phyloP scores from a whole-genome alignment of 2,113 vertebrate species.

The Gadus chalcogrammus region DNA sequence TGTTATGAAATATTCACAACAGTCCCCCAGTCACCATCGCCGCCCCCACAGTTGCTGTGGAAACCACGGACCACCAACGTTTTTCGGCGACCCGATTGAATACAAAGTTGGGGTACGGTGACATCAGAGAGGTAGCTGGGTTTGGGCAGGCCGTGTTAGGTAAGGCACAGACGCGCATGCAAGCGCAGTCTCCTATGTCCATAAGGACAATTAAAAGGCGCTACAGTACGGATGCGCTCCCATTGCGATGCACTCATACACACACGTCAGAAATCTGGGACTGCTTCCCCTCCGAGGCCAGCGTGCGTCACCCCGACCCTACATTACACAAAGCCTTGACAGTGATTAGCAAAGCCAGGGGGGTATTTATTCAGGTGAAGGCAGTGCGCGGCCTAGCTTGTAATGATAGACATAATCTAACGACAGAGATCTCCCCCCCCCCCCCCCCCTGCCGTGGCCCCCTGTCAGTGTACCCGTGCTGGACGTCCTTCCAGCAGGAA shows the following conservation, averaged over 20 bases:
- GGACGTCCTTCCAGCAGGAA: slow-evolving; percentile 39
- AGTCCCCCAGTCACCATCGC: slow-evolving; percentile 16
- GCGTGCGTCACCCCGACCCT: too few relatives aligned
- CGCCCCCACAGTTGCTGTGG: slow-evolving; percentile 43
- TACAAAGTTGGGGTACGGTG: slow-evolving; percentile 9
- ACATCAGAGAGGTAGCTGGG: not conserved
- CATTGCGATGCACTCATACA: not conserved
- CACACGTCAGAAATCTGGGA: not conserved
- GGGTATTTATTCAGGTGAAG: too few relatives aligned
- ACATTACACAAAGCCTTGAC: too few relatives aligned
- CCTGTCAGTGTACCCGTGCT: slow-evolving; percentile 37
- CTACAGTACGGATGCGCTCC: too few relatives aligned
- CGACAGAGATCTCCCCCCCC: slow-evolving; percentile 35
- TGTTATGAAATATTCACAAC: slow-evolving; percentile 62
- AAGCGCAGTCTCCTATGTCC: not conserved
- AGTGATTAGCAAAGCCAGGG: too few relatives aligned
- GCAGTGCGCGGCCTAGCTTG: too few relatives aligned
- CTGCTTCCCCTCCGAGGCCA: too few relatives aligned
- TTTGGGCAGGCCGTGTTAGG: not conserved
- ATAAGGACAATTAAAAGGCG: not conserved
- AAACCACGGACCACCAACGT: slow-evolving; percentile 42
- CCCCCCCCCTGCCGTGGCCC: not conserved
- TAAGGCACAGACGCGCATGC: not conserved
- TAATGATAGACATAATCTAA: slow-evolving; percentile 13
- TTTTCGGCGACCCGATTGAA: slow-evolving; percentile 15